Evolutionary conservation across 2,888 invertebrate genomes (phyloP), one percentile per base, ranked within the genome.

Genomic region (Orthonevra nobilis): DNA sequence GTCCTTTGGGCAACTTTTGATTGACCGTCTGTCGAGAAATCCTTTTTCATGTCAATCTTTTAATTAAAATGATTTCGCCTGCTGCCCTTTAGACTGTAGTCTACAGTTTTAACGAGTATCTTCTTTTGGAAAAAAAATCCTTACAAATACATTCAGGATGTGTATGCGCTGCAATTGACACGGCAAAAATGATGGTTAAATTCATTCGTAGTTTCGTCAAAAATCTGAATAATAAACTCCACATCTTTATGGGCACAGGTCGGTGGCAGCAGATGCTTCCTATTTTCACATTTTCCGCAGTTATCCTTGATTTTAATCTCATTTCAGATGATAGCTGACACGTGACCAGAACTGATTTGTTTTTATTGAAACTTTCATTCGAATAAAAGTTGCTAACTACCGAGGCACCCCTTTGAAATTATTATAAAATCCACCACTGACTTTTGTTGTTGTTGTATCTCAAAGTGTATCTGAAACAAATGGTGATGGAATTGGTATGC

Each of bases 321-420:
- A 82, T 84, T 84, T 83, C 81, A 75, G 77, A 83, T 83, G 83
- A 83, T 84, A 82, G 82, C 82, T 83, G 84, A 83, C 87, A 88
- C 87, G 87, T 88, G 88, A 89, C 88, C 88, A 88, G 82, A 85
- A 85, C 89, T 83, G 86, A 88, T 88, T 85, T 84, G 85, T 86
- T 86, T 87, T 87, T 84, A 88, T 87, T 87, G 84, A 81, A 82
- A 82, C 58, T 74, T 79, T 79, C 15, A 28, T 56, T 64, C 52
- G 70, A 73, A 79, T 79, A 61, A 68, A 73, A 73, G 38, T 79
- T 61, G 66, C 72, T 73, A 79, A 79, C 60, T 73, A 79, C 56
- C 54, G 52, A 46, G 20, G 34, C 66, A 79, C 79, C 79, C 79
- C 73, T 79, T 79, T 79, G 26, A 52, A 23, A 28, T 60, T 34